Evolutionary conservation across 2,797 vertebrate genomes (phyloP), one percentile per base, ranked within the genome.

Genomic region (Apogon hyalosoma): DNA sequence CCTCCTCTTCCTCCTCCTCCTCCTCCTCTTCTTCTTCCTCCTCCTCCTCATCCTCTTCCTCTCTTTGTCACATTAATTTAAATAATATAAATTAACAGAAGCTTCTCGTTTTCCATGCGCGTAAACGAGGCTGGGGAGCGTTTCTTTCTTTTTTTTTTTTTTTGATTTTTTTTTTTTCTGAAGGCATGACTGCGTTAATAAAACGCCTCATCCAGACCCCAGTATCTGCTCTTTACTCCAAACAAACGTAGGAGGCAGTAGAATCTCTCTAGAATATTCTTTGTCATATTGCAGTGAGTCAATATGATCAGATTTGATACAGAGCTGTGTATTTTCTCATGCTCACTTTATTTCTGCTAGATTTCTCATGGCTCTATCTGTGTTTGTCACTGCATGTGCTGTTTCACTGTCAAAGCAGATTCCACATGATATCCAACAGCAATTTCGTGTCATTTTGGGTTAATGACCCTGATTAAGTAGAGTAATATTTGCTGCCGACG

Each of bases 261-360:
- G 94, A 91, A 94, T 95, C 92, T 93, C 96, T 97, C 96, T 92
- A 95, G 98, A 99, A 99, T 94, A 95, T 97, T 98, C 94, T 95
- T 96, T 98, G 97, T 97, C 96, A 96, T 98, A 98, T 96, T 98
- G 97, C 97, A 98, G 97, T 93, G 81, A 90, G 79, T 87, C 83
- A 85, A 60, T 79, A 60, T 79, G 83, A 79, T 79, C 76, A 82
- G 47, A 79, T 81, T 79, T 75, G 39, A 56, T 77, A 68, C 54
- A 62, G 18, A 73, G 48, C 48, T 68, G 64, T 66, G 40, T 48
- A 54, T 53, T 57, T 49, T 39, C 11, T 56, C 50, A 10, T 18
- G 7, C 60, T 43, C 3, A 11, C 31, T 16, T 57, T 11, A 51
- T 21, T 66, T 31, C 39, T 58, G 40, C 19, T 16, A 3, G 13